Evolutionary conservation across 2,797 vertebrate genomes (phyloP).

Genomic region (Accipiter superciliosus): DNA sequence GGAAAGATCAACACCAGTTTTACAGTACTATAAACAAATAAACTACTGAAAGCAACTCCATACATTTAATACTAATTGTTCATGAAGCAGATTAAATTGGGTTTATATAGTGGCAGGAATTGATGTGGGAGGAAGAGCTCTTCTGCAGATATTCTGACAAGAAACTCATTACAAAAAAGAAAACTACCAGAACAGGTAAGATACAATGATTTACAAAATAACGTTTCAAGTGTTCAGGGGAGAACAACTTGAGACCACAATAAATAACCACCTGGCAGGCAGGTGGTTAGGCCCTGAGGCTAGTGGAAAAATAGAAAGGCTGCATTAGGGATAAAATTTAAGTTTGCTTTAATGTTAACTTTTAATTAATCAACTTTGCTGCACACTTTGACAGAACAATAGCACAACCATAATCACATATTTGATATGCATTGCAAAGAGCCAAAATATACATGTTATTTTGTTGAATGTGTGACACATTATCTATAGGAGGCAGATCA

Average conservation of each 20-base stretch:
- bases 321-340: conserved; percentile 3
- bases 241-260: background rate
- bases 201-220: too few species aligned
- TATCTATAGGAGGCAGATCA: background rate
- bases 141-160: background rate
- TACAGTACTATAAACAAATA: background rate
- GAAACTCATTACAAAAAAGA: background rate
- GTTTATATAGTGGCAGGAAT: background rate
- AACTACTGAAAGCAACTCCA: background rate
- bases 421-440: background rate
- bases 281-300: background rate
- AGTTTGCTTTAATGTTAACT: conserved; percentile 21
- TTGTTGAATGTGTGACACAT: background rate
- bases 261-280: conserved; percentile 12
- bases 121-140: background rate
- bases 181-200: background rate
- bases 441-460: background rate
- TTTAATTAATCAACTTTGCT: conserved; percentile 39
- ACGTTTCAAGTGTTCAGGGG: background rate
- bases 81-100: background rate
- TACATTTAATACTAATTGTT: background rate
- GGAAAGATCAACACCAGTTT: background rate
- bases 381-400: background rate
- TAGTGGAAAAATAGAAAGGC: conserved; percentile 18
- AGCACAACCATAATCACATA: background rate